Conservation (phyloP, 2,797 vertebrate genomes). For the Pygocentrus nattereri region DNA sequence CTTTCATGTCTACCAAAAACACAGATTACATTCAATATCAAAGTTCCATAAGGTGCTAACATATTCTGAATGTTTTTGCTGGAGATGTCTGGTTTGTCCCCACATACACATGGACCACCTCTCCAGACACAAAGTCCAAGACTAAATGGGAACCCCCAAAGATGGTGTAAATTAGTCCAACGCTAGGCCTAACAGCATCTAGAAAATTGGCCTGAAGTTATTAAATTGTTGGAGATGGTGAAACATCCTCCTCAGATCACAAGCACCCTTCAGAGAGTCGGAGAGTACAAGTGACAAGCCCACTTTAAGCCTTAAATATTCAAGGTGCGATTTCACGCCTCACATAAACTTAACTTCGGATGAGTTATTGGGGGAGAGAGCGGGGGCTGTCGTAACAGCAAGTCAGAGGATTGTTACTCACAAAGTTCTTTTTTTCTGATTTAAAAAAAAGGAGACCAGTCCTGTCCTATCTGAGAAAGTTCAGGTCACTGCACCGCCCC, state of each 20-base stretch:
- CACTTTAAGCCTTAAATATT: conserved; percentile 1
- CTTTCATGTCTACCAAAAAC: conserved; percentile 77
- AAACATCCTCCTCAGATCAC: conserved; percentile 13
- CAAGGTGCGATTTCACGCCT: conserved; percentile 48
- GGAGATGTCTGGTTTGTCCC: conserved; percentile 42
- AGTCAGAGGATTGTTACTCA: conserved; percentile 49
- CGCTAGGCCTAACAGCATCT: not conserved
- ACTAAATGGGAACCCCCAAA: not conserved
- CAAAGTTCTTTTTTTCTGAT: conserved; percentile 38
- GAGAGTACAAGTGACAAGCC: conserved; percentile 18
- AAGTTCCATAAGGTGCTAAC: conserved; percentile 83
- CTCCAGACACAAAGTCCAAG: conserved; percentile 25
- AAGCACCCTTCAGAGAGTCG: conserved; percentile 19
- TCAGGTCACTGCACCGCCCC: conserved; percentile 44
- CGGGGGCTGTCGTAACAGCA: conserved; percentile 51
- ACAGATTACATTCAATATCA: conserved; percentile 86
- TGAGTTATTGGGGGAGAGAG: conserved; percentile 30
- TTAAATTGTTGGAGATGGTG: conserved; percentile 20
- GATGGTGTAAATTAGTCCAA: conserved; percentile 11
- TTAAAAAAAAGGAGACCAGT: conserved; percentile 34
- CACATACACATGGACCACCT: conserved; percentile 57
- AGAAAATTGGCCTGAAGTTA: conserved; percentile 22
- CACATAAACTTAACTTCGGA: conserved; percentile 45
- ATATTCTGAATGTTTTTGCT: conserved; percentile 63
- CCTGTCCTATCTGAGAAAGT: conserved; percentile 26